Evolutionary conservation across 2,888 invertebrate species (phyloP).

Genomic region (Lacanobia wlatinum): DNA sequence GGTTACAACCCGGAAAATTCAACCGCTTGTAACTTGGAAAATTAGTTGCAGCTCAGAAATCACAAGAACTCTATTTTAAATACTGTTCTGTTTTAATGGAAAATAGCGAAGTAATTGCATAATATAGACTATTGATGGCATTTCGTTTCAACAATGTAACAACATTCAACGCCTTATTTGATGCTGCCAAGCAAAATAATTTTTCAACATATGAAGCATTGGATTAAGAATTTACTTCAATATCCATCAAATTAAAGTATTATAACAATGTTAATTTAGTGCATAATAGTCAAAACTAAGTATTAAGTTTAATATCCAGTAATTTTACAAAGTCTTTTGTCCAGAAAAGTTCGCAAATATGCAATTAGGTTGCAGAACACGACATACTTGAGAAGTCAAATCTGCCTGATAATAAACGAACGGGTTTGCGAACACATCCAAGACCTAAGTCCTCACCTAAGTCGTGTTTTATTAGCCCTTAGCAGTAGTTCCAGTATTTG

Average conservation of each 20-base stretch:
- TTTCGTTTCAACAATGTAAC: background rate
- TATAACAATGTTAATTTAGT: no score
- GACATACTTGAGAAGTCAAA: background rate
- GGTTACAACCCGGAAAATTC: background rate
- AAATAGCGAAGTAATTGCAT: background rate
- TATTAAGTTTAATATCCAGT: no score
- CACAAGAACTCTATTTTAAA: background rate
- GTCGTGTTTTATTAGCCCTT: constrained; percentile 41
- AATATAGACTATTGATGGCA: background rate
- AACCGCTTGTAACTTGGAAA: constrained; percentile 1
- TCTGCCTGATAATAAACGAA: background rate
- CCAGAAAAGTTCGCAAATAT: background rate
- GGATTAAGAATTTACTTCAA: no score
- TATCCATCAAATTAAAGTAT: no score
- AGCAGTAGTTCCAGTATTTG: constrained; percentile 50
- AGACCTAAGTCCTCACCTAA: constrained; percentile 17
- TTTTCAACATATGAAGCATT: no score
- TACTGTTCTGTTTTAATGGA: background rate
- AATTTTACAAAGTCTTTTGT: no score
- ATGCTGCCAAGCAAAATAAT: no score
- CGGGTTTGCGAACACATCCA: background rate
- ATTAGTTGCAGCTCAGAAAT: background rate
- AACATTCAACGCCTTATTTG: no score
- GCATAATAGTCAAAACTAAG: no score
- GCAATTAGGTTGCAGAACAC: no score